Percentiles rank a stretch among this genome's conserved stretches.
Evolutionary conservation across 2,888 invertebrate species (phyloP).

Genomic region (Ellobium chinense): DNA sequence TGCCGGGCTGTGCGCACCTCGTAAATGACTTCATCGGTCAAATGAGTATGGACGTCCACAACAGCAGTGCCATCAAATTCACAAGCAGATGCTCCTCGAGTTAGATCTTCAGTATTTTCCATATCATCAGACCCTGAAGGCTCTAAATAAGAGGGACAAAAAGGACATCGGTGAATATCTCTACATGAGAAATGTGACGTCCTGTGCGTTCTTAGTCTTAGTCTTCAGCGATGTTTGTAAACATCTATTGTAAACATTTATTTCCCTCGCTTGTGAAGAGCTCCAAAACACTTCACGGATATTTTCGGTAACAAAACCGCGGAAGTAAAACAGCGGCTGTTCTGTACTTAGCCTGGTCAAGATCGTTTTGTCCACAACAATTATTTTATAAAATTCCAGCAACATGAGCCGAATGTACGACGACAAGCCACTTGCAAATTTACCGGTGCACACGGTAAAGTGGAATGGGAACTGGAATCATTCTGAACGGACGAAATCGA

Average conservation of each 20-base stretch:
- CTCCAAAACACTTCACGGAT: not conserved
- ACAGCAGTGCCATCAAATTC: not conserved
- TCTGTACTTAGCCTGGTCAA: not conserved
- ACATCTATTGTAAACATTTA: not conserved
- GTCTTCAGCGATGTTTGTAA: too few species aligned
- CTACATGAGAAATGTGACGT: too few species aligned
- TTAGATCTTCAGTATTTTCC: too few species aligned
- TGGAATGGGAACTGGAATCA: slow-evolving; percentile 38
- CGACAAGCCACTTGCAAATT: slow-evolving; percentile 56
- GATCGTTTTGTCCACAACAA: not conserved
- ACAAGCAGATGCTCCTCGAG: too few species aligned
- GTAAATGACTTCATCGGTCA: slow-evolving; percentile 58
- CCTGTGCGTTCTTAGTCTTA: too few species aligned
- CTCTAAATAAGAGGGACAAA: too few species aligned
- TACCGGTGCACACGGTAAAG: slow-evolving; percentile 45
- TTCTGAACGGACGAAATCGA: slow-evolving; percentile 28
- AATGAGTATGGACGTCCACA: slow-evolving; percentile 59
- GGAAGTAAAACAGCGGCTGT: not conserved
- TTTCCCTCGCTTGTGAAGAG: not conserved
- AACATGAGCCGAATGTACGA: slow-evolving; percentile 62
- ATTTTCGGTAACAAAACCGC: slow-evolving; percentile 21
- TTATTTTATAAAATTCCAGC: not conserved
- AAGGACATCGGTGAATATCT: too few species aligned
- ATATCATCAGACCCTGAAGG: too few species aligned
- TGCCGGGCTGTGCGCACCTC: too few species aligned